Percentiles rank a stretch among this genome's conserved stretches.
phyloP scores from a whole-genome alignment of 1,140 invertebrate genomes.

The Drosophila chauvacae region DNA sequence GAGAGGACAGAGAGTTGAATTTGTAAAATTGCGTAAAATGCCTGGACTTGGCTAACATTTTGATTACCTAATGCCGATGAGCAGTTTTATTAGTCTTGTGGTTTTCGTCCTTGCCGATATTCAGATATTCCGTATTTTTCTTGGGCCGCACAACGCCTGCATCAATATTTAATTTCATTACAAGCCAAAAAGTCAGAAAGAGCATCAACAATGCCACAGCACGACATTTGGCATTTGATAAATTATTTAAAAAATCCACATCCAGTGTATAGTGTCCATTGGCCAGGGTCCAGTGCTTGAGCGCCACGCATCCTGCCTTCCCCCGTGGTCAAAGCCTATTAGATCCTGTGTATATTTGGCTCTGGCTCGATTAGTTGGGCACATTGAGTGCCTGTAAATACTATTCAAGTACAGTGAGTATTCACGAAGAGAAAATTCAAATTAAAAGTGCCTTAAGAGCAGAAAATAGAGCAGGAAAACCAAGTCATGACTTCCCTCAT shows the following conservation, averaged over 20 bases:
- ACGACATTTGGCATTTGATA: slow-evolving; percentile 61
- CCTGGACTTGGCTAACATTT: slow-evolving; percentile 52
- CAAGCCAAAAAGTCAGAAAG: slow-evolving; percentile 70
- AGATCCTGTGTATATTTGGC: slow-evolving; percentile 37
- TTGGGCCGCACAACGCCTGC: slow-evolving; percentile 45
- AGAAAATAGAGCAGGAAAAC: not conserved
- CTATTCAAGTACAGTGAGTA: slow-evolving; percentile 11
- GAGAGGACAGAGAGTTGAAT: slow-evolving; percentile 27
- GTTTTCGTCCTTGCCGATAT: slow-evolving; percentile 37
- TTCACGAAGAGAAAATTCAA: not conserved
- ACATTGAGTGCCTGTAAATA: slow-evolving; percentile 56
- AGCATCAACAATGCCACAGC: slow-evolving; percentile 70
- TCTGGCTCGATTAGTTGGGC: slow-evolving; percentile 54
- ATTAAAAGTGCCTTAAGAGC: not conserved
- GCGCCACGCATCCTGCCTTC: slow-evolving; percentile 11
- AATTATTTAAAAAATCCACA: slow-evolving; percentile 67
- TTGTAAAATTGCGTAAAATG: slow-evolving; percentile 68
- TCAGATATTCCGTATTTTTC: slow-evolving; percentile 45
- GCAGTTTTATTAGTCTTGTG: slow-evolving; percentile 73
- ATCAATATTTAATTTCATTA: slow-evolving; percentile 82
- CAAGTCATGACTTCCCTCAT: not conserved
- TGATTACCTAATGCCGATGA: slow-evolving; percentile 63
- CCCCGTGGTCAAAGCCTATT: slow-evolving; percentile 40
- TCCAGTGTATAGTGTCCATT: not conserved
- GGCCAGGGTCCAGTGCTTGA: slow-evolving; percentile 20